These are phyloP conservation scores for Proteles cristata DNA, from an alignment of 2,113 vertebrate genomes.

Conservation along the genomic window DNA sequence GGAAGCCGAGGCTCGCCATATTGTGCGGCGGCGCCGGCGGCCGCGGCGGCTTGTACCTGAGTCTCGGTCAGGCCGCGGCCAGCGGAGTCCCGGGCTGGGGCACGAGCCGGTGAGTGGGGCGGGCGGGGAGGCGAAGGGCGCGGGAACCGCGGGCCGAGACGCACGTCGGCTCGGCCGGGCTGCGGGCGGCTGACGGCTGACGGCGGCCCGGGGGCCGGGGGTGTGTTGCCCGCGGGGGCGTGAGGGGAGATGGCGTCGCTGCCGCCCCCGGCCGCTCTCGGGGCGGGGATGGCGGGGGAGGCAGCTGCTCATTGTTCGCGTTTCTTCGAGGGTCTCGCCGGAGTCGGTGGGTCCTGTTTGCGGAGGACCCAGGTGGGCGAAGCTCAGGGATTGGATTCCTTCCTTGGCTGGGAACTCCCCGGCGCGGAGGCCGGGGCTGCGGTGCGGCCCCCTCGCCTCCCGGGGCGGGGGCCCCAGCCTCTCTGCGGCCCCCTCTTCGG, in stretches of 20 bases:
- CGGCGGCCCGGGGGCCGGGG: not conserved
- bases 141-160: not conserved
- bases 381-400: not conserved
- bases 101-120: constrained; percentile 63
- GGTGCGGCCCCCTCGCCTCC: not conserved
- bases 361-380: not conserved
- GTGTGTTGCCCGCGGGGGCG: constrained; percentile 63
- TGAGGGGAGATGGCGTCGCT: constrained; percentile 68
- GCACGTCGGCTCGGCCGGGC: not conserved
- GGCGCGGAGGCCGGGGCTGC: not conserved
- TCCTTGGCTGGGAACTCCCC: not conserved
- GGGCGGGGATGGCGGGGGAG: constrained; percentile 30
- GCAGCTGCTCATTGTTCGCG: constrained; percentile 74
- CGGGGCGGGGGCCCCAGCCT: not conserved
- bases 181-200: not conserved
- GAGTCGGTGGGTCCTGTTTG: not conserved
- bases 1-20: constrained; percentile 89
- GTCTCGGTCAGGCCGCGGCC: constrained; percentile 58
- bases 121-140: not conserved
- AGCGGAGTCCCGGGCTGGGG: constrained; percentile 41
- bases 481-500: not conserved
- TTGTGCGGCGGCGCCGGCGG: constrained; percentile 83
- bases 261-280: constrained; percentile 42
- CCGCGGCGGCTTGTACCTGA: constrained; percentile 14
- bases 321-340: not conserved